Evolutionary conservation across 2,888 invertebrate species (phyloP), one percentile per base, ranked within the genome.

Genomic region (Drosophila quinaria): DNA sequence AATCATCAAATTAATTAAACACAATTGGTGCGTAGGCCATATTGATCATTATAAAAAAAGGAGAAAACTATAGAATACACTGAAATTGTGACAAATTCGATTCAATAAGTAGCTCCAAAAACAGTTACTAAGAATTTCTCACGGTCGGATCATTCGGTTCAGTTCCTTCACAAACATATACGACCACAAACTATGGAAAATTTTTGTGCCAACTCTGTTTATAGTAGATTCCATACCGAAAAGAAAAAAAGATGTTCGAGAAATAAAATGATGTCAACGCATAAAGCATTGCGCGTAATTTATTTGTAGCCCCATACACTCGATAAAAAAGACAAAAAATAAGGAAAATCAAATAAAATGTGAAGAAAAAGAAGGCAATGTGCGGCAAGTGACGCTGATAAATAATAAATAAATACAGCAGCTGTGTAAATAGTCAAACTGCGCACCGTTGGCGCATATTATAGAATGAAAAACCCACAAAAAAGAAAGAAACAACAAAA

Each of bases 171-270:
- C 67, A 65, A 62, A 51, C 46, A 71, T n/a, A 56, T 19, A 54
- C 29, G 49, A 63, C 55, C 52, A 64, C 35, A 62, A 81, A 72
- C 67, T 65, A 64, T 73, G 58, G 71, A 78, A 71, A 63, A 58
- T 72, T 69, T 73, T 62, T 78, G 90, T 90, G 85, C 90, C 90
- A 90, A 89, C 87, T 87, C 81, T 85, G 79, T 88, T 81, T 73
- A 76, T 77, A 86, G 72, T 85, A 77, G 59, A 63, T 58, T 62
- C 58, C 44, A 76, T 55, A 60, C 29, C 66, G 15, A 52, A 41
- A 17, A 15, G 9, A 44, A 52, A 54, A 58, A 60, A 66, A 70
- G 63, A 70, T 73, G 70, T 76, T 76, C 58, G 70, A 58, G 70
- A 56, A 77, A 84, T 72, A 74, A 71, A 81, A 80, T 78, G 82